These are phyloP conservation scores for Achlya flavicornis DNA, from an alignment of 2,888 invertebrate genomes.

Conservation along the genomic window DNA sequence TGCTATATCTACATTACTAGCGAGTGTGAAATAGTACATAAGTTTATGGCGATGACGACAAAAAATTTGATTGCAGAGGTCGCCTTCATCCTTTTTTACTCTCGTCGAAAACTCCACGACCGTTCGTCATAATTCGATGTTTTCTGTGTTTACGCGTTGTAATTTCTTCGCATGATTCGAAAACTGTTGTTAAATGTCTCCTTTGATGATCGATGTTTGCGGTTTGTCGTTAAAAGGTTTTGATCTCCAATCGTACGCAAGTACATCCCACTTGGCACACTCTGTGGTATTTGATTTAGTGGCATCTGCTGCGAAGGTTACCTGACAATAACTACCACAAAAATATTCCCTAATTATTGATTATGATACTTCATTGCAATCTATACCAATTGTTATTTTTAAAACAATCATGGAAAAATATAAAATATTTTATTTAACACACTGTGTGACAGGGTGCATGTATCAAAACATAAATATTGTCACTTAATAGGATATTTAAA, in stretches of 20 bases:
- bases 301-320: slow-evolving; percentile 55
- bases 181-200: slow-evolving; percentile 74
- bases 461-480: slow-evolving; percentile 62
- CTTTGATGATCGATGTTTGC: slow-evolving; percentile 64
- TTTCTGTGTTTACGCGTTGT: slow-evolving; percentile 76
- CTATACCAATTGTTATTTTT: slow-evolving; percentile 25
- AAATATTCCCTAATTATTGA: background rate
- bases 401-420: slow-evolving; percentile 23
- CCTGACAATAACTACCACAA: slow-evolving; percentile 30
- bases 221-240: slow-evolving; percentile 61
- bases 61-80: slow-evolving; percentile 48
- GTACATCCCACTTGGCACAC: slow-evolving; percentile 81
- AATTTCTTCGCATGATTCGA: slow-evolving; percentile 78
- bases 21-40: slow-evolving; percentile 27
- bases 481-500: slow-evolving; percentile 46
- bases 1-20: slow-evolving; percentile 27
- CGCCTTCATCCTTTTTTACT: slow-evolving; percentile 65
- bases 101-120: slow-evolving; percentile 63
- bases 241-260: slow-evolving; percentile 66
- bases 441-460: slow-evolving; percentile 83
- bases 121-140: slow-evolving; percentile 69
- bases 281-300: slow-evolving; percentile 70
- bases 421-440: slow-evolving; percentile 55
- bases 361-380: background rate
- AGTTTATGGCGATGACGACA: slow-evolving; percentile 34